Base-by-base conservation (phyloP, 2,113 vertebrate species). In the Phaetusa simplex region DNA sequence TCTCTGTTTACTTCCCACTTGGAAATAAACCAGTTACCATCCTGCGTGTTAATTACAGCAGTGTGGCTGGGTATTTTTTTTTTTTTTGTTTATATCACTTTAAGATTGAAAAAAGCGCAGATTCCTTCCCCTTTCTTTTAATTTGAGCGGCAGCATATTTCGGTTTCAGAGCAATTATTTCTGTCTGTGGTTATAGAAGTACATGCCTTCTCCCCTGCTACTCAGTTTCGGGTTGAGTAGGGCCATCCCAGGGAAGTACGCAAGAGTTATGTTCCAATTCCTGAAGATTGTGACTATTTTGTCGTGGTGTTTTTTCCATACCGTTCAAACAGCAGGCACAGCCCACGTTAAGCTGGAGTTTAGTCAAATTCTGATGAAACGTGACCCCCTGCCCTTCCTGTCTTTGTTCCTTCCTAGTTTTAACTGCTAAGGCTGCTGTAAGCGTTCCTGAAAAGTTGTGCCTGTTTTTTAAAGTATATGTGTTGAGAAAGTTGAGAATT, bases 361-460 rank as follows among this genome's bases (percentile, higher is more conserved):
- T 69, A 30, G 87, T 97, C 94, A 80, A 72, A 93, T 78, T 94
- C 96, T 96, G 95, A 95, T 95, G 94, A 94, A 96, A 89, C 9
- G 12, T 93, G 96, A 97, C 96, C 96, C 88, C 84, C 91, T 97
- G 88, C 94, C 97, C 97, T 98, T 98, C 98, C 98, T 98, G 97
- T 86, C 97, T 98, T 98, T 98, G 97, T 97, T 97, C 96, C 87
- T 96, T 96, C 96, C 97, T 96, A 38, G 82, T 96, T 98, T 73
- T 97, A 97, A 95, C 81, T 76, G 93, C 91, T 95, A 82, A 79
- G 96, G 87, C 94, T 58, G 93, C 85, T 94, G 77, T 87, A 93
- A 98, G 94, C 2, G 32, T 98, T 98, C 97, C 97, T 98, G 96
- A 97, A 96, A 97, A 98, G 96, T 96, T 94, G 59, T 87, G 96